phyloP scores from a whole-genome alignment of 2,797 vertebrate species.

The Discoglossus pictus region DNA sequence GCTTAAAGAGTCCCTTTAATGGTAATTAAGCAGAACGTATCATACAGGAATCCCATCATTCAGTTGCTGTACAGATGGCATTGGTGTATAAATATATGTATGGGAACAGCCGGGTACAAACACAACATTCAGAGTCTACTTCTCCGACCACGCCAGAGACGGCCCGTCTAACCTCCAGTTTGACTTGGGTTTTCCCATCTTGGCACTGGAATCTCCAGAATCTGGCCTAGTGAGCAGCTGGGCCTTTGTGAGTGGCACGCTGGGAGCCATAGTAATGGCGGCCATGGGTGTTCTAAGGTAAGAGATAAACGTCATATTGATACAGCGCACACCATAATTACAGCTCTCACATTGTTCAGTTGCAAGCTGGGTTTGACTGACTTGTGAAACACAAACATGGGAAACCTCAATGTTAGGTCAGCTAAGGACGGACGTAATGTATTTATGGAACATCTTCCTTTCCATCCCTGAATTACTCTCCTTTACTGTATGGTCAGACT shows the following conservation, averaged over 20 bases:
- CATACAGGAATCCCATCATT: too few relatives aligned
- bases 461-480: slow-evolving; percentile 23
- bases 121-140: background rate
- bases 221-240: background rate
- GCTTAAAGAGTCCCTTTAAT: too few relatives aligned
- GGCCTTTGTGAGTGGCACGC: slow-evolving; percentile 4
- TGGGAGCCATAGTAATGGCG: too few relatives aligned
- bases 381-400: slow-evolving; percentile 56
- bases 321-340: slow-evolving; percentile 47
- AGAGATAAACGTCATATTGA: slow-evolving; percentile 47
- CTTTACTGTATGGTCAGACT: slow-evolving; percentile 28
- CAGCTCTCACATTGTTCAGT: slow-evolving; percentile 52
- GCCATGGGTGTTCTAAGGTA: slow-evolving; percentile 42
- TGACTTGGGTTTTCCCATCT: background rate
- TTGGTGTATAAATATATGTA: background rate
- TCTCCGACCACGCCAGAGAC: slow-evolving; percentile 7
- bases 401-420: slow-evolving; percentile 51
- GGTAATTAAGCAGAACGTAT: too few relatives aligned
- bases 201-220: background rate
- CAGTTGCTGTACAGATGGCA: too few relatives aligned
- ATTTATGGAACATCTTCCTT: slow-evolving; percentile 33
- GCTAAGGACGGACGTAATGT: slow-evolving; percentile 34
- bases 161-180: slow-evolving; percentile 5
- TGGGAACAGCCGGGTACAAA: background rate
- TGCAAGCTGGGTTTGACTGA: slow-evolving; percentile 50